Evolutionary conservation across 2,797 vertebrate genomes (phyloP).

Genomic region (Tachyglossus aculeatus): DNA sequence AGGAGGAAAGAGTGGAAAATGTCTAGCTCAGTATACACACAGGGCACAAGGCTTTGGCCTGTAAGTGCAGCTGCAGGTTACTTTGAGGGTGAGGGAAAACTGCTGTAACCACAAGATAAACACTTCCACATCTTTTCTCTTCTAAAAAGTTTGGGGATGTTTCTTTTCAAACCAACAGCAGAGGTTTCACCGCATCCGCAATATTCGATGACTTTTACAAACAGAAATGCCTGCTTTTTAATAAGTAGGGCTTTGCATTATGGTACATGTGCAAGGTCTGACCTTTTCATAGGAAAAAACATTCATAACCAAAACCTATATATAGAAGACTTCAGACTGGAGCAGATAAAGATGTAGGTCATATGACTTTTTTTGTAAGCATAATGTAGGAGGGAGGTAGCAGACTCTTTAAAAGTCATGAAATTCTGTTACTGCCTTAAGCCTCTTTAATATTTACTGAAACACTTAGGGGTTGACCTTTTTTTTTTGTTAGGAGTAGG

Average conservation of each 20-base stretch:
- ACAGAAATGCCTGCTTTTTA: constrained; percentile 66
- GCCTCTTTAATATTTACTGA: constrained; percentile 59
- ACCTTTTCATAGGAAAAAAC: constrained; percentile 82
- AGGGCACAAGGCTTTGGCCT: neutral
- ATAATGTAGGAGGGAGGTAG: constrained; percentile 56
- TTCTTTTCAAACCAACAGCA: constrained; percentile 57
- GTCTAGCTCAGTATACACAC: neutral
- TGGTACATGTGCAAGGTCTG: constrained; percentile 68
- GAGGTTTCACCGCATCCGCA: constrained; percentile 36
- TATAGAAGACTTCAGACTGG: constrained; percentile 74
- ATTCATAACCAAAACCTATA: constrained; percentile 80
- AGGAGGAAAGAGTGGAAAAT: constrained; percentile 8
- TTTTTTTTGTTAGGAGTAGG: constrained; percentile 11
- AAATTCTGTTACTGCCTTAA: constrained; percentile 52
- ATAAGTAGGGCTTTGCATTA: constrained; percentile 66
- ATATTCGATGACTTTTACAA: constrained; percentile 63
- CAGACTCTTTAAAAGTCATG: constrained; percentile 48
- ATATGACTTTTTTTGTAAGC: constrained; percentile 56
- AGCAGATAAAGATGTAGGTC: constrained; percentile 79
- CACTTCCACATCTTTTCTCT: constrained; percentile 59
- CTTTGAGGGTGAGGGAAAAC: constrained; percentile 52
- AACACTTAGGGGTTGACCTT: constrained; percentile 45
- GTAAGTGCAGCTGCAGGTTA: neutral
- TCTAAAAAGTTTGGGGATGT: constrained; percentile 47
- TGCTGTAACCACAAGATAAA: constrained; percentile 44